phyloP scores from a whole-genome alignment of 1,140 invertebrate genomes.

The Eupeodes corollae region DNA sequence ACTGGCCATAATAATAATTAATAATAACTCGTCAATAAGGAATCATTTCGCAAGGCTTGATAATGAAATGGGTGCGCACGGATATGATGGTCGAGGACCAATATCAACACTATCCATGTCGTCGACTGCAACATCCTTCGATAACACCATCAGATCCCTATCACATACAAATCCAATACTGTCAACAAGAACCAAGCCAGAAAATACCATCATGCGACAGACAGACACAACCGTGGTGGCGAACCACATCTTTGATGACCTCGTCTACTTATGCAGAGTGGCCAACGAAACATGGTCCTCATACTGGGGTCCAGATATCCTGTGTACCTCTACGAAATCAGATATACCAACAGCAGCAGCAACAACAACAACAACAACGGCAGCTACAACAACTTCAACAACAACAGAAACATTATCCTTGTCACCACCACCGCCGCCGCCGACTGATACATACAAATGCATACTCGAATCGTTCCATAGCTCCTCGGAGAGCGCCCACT shows the following conservation, averaged over 20 bases:
- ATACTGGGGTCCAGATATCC: conserved; percentile 19
- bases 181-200: conserved; percentile 6
- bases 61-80: too few species aligned
- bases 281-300: conserved; percentile 30
- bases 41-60: too few species aligned
- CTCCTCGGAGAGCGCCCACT: neutral
- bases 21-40: too few species aligned
- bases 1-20: too few species aligned
- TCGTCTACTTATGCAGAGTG: conserved; percentile 32
- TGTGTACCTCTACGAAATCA: conserved; percentile 9
- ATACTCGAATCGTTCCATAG: too few species aligned
- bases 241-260: conserved; percentile 23
- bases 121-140: too few species aligned
- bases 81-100: too few species aligned
- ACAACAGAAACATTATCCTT: neutral
- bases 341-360: conserved; percentile 5
- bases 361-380: conserved; percentile 10
- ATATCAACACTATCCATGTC: too few species aligned
- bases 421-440: neutral
- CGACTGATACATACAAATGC: neutral
- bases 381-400: conserved; percentile 10
- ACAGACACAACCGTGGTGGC: conserved; percentile 2
- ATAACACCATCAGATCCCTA: too few species aligned
- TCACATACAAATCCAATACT: neutral
- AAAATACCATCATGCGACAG: neutral